Conservation (phyloP, 2,888 invertebrate genomes). For the Barypeithes pellucidus region DNA sequence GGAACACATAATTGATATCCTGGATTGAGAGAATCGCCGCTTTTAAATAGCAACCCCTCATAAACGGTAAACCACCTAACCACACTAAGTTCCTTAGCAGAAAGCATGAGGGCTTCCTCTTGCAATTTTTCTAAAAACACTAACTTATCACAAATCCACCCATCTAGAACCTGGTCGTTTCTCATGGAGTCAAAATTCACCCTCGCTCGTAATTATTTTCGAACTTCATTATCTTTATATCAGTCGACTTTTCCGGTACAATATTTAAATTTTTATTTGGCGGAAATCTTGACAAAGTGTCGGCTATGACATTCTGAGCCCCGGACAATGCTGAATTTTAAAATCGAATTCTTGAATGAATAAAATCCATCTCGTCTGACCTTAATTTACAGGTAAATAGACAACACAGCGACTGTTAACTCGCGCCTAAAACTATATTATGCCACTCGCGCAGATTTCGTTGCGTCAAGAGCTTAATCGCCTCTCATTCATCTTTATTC, state of each 20-base stretch:
- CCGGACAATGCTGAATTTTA: slow-evolving; percentile 2
- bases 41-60: no score
- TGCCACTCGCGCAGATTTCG: slow-evolving; percentile 48
- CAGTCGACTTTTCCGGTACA: not conserved
- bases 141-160: no score
- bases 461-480: slow-evolving; percentile 26
- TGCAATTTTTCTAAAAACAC: not conserved
- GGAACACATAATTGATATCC: no score
- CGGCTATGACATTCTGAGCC: no score
- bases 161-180: no score
- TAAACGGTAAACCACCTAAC: not conserved
- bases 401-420: slow-evolving; percentile 38
- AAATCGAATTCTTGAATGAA: slow-evolving; percentile 47
- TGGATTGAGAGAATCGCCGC: not conserved
- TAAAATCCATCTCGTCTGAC: slow-evolving; percentile 47
- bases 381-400: slow-evolving; percentile 34
- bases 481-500: slow-evolving; percentile 2
- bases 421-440: slow-evolving; percentile 31
- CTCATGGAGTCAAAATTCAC: no score
- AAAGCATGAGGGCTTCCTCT: not conserved
- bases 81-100: not conserved
- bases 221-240: not conserved
- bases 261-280: not conserved
- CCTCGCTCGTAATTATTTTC: no score
- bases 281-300: no score